Conservation (phyloP, 2,888 invertebrate genomes). For the Acheta domesticus region DNA sequence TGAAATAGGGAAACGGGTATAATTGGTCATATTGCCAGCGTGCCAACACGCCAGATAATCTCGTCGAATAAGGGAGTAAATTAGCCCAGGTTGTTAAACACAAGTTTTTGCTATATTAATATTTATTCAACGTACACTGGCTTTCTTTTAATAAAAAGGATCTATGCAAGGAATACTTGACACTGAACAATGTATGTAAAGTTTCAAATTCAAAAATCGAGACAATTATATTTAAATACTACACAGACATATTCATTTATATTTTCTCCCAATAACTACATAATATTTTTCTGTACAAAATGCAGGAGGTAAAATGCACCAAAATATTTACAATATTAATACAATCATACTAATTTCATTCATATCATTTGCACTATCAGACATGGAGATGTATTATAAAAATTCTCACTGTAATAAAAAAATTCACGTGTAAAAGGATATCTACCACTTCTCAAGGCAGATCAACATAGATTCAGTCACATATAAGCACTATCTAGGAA, state of each 20-base stretch:
- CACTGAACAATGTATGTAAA: slow-evolving; percentile 26
- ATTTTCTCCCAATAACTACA: background rate
- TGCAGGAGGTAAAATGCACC: slow-evolving; percentile 35
- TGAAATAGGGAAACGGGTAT: no score
- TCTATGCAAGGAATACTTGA: slow-evolving; percentile 29
- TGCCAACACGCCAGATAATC: no score
- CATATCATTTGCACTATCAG: slow-evolving; percentile 28
- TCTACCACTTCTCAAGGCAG: slow-evolving; percentile 28
- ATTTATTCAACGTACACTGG: slow-evolving; percentile 23
- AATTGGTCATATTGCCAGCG: no score
- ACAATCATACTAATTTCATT: slow-evolving; percentile 31
- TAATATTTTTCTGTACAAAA: slow-evolving; percentile 35
- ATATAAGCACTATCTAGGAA: slow-evolving; percentile 33
- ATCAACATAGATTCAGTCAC: slow-evolving; percentile 29
- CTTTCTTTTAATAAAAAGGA: slow-evolving; percentile 23
- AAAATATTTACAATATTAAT: slow-evolving; percentile 36
- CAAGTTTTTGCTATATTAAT: background rate
- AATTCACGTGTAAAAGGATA: slow-evolving; percentile 27
- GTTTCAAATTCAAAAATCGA: slow-evolving; percentile 24
- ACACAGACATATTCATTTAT: slow-evolving; percentile 27
- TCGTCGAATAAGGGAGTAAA: no score
- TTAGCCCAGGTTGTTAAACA: no score
- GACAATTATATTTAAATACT: slow-evolving; percentile 27
- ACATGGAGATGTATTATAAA: slow-evolving; percentile 32
- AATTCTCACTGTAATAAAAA: slow-evolving; percentile 31